These are phyloP conservation scores for Philaenus spumarius DNA, from an alignment of 1,140 invertebrate genomes.

Conservation along the genomic window DNA sequence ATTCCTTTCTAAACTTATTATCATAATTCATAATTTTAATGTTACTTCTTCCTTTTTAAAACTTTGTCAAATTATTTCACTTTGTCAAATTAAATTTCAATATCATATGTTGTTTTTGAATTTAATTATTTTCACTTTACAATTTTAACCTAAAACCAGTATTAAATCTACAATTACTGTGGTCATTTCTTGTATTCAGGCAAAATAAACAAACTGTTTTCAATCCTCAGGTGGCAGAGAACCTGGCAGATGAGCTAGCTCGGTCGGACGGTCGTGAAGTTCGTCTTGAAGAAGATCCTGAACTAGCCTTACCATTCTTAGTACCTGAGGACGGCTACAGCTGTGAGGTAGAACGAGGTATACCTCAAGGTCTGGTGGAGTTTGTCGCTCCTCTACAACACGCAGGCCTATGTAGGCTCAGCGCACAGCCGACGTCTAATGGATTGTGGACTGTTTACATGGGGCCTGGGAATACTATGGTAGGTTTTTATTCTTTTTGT, in stretches of 20 bases:
- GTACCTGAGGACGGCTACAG: conserved; percentile 97
- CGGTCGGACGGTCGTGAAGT: conserved; percentile 84
- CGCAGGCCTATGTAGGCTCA: conserved; percentile 79
- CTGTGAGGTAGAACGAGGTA: conserved; percentile 89
- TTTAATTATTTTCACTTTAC: no score
- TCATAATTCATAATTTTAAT: no score
- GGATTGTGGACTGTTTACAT: conserved; percentile 95
- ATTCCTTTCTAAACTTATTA: no score
- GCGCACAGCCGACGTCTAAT: conserved; percentile 80
- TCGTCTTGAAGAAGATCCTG: conserved; percentile 71
- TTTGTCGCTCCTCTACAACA: conserved; percentile 83
- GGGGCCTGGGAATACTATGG: conserved; percentile 42
- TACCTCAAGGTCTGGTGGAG: conserved; percentile 79
- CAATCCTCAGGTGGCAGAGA: conserved; percentile 75
- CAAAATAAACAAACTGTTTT: no score
- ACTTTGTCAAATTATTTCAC: no score
- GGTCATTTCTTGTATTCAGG: no score
- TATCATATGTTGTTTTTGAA: no score
- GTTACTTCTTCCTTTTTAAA: no score
- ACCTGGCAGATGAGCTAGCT: conserved; percentile 86
- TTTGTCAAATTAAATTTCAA: no score
- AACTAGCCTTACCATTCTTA: conserved; percentile 82
- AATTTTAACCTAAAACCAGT: no score
- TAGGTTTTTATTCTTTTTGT: conserved; percentile 12
- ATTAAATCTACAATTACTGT: no score